Evolutionary conservation across 1,140 invertebrate genomes (phyloP), one percentile per base, ranked within the genome.

Genomic region (Ostrea edulis): DNA sequence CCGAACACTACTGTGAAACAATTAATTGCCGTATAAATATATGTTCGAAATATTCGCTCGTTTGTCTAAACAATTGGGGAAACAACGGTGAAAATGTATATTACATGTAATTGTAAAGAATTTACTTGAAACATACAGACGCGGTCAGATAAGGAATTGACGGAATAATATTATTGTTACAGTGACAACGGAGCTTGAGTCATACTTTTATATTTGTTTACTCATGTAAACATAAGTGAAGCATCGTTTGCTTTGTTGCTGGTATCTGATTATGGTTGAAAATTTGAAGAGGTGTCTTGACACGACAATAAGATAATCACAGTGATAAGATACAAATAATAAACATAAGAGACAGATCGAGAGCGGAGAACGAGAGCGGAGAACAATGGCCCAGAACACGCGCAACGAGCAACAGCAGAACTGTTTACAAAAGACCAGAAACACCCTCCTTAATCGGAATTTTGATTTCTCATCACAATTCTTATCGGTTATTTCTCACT

Each of bases 391-490:
- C 68, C 25, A 77, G 68, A 77, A 77, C 25, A 7, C 29, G 8
- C 11, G 29, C 9, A 29, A 77, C 14, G 22, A 77, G 29, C 68
- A 35, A 14, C 25, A 25, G 68, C 25, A 14, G 68, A 77, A 35
- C 12, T 77, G 68, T 77, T 77, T 77, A 77, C 68, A 4, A 77
- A 77, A 12, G 12, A 25, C 9, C 25, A 25, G 25, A 35, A 29
- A 35, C 29, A 14, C 68, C 68, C 14, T 14, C 25, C 29, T 77
- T 17, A 77, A 77, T 77, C 25, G 25, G 22, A 25, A 77, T 77
- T 77, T 77, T 77, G 68, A 77, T 77, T 77, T 77, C 68, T 77
- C 25, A 35, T 77, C 68, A 11, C 29, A 25, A 77, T 62, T 29
- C 68, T 77, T 77, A 77, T 77, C 68, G 68, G 29, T 25, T 12